Percentiles rank a stretch among this genome's conserved stretches.
Conservation (phyloP, 1,140 invertebrate species). For the Latrodectus geometricus region DNA sequence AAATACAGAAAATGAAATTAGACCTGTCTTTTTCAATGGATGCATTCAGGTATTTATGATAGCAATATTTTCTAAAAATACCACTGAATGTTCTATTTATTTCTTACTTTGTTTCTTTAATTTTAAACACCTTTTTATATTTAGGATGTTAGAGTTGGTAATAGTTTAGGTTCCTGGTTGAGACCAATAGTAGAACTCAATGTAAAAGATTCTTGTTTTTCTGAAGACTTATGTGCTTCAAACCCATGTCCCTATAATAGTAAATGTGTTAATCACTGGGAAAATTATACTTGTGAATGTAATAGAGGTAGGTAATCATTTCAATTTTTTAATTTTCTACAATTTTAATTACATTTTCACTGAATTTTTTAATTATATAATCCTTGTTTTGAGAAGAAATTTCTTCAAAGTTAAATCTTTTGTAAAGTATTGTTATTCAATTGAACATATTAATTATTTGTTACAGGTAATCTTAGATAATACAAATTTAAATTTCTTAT, state of each 20-base stretch:
- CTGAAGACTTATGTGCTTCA: conserved; percentile 76
- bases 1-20: conserved; percentile 70
- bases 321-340: neutral
- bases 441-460: too few species aligned
- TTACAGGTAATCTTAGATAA: too few species aligned
- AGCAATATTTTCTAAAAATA: neutral
- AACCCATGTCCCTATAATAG: conserved; percentile 74
- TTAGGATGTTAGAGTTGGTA: conserved; percentile 80
- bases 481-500: too few species aligned
- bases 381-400: too few species aligned
- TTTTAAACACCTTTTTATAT: neutral
- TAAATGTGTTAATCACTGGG: conserved; percentile 81
- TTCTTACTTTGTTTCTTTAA: too few species aligned
- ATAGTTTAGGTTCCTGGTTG: conserved; percentile 80
- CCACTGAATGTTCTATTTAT: neutral
- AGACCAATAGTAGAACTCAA: conserved; percentile 83
- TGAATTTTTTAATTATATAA: too few species aligned
- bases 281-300: conserved; percentile 83
- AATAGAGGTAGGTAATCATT: conserved; percentile 65
- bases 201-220: conserved; percentile 82
- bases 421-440: too few species aligned
- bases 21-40: conserved; percentile 77
- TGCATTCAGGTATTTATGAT: conserved; percentile 41
- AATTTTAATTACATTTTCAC: neutral
- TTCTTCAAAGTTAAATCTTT: too few species aligned